These are phyloP conservation scores for Microdon myrmicae DNA, from an alignment of 2,888 invertebrate genomes.

Conservation along the genomic window DNA sequence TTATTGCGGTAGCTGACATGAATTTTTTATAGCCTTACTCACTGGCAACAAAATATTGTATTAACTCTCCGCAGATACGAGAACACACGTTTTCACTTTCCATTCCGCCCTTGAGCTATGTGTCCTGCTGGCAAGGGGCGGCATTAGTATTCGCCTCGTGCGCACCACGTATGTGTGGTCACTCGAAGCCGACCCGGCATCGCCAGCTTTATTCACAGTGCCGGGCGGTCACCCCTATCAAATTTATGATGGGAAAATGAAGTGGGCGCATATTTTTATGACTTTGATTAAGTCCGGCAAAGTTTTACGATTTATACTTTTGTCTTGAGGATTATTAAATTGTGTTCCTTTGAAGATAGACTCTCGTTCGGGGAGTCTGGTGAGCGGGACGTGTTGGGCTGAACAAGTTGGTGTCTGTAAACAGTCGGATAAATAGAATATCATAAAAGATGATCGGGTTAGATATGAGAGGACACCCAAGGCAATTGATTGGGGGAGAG, in stretches of 20 bases:
- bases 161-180: constrained; percentile 39
- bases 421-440: constrained; percentile 23
- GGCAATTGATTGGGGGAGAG: no score
- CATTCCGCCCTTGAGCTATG: constrained; percentile 9
- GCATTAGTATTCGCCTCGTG: constrained; percentile 40
- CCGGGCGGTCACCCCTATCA: neutral
- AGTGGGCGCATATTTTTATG: constrained; percentile 50
- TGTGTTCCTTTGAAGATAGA: constrained; percentile 4
- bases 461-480: no score
- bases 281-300: constrained; percentile 50
- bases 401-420: constrained; percentile 4
- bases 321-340: constrained; percentile 45
- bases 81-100: constrained; percentile 45
- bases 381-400: neutral
- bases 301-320: constrained; percentile 44
- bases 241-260: constrained; percentile 51
- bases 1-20: constrained; percentile 52
- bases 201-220: constrained; percentile 6
- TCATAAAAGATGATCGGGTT: constrained; percentile 7
- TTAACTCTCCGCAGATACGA: constrained; percentile 49
- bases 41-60: constrained; percentile 46
- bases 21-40: constrained; percentile 45
- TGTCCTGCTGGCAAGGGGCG: constrained; percentile 17
- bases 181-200: constrained; percentile 18
- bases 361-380: constrained; percentile 2